These are phyloP conservation scores for Gambelia wislizenii DNA, from an alignment of 2,797 vertebrate species.

Conservation along the genomic window DNA sequence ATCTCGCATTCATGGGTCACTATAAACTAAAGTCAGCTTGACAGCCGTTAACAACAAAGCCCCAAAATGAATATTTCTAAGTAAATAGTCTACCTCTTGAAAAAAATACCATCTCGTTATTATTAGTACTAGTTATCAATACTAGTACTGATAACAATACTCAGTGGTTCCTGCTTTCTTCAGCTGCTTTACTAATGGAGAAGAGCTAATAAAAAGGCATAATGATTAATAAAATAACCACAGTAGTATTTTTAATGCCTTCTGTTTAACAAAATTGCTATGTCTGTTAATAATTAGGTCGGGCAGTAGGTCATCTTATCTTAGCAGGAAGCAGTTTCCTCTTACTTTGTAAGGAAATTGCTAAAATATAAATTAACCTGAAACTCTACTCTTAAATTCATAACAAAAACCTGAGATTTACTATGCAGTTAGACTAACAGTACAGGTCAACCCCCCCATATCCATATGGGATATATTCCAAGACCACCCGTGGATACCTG, in stretches of 20 bases:
- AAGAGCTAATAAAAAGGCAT: background rate
- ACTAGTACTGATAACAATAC: background rate
- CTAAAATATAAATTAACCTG: slow-evolving; percentile 57
- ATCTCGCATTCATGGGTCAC: too few relatives aligned
- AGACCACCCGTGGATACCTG: too few relatives aligned
- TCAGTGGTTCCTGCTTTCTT: background rate
- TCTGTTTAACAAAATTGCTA: background rate
- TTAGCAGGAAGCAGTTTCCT: slow-evolving; percentile 21
- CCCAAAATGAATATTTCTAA: too few relatives aligned
- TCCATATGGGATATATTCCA: too few relatives aligned
- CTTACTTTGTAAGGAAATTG: slow-evolving; percentile 56
- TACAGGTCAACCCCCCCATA: too few relatives aligned
- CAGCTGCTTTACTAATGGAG: background rate
- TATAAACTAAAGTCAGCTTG: too few relatives aligned
- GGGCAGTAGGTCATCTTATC: slow-evolving; percentile 16
- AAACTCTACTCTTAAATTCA: slow-evolving; percentile 66
- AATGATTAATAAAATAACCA: background rate
- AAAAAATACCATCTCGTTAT: too few relatives aligned
- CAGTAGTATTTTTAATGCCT: background rate
- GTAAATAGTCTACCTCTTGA: too few relatives aligned
- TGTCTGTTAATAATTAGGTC: slow-evolving; percentile 28
- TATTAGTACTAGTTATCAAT: too few relatives aligned
- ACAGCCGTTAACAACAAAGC: too few relatives aligned
- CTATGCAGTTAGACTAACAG: slow-evolving; percentile 14
- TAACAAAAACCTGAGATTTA: slow-evolving; percentile 63